Evolutionary conservation across 2,888 invertebrate genomes (phyloP).

Genomic region (Clistopyga incitator): DNA sequence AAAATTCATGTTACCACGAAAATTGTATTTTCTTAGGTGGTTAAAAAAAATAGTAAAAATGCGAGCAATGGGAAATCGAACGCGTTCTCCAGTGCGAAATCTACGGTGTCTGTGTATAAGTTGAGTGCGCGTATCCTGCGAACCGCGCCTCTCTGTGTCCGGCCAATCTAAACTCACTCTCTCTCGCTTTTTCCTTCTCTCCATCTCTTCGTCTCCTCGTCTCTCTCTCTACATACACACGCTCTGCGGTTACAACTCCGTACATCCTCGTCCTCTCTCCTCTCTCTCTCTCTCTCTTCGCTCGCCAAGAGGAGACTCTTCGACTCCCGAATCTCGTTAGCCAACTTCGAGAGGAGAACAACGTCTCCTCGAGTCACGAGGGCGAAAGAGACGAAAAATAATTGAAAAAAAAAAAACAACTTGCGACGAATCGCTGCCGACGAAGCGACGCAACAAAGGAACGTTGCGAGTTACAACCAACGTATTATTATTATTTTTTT

Average conservation of each 20-base stretch:
- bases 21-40: not conserved
- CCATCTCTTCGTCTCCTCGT: constrained; percentile 13
- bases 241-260: not conserved
- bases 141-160: constrained; percentile 57
- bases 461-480: constrained; percentile 4
- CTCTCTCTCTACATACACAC: constrained; percentile 16
- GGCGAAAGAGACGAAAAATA: constrained; percentile 10
- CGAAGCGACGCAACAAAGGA: constrained; percentile 23
- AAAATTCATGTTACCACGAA: not conserved
- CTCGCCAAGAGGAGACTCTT: too few species aligned
- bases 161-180: constrained; percentile 58
- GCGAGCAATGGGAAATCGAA: not conserved
- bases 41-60: not conserved
- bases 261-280: constrained; percentile 18
- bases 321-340: constrained; percentile 47
- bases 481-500: too few species aligned
- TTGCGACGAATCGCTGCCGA: constrained; percentile 24
- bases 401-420: constrained; percentile 3
- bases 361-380: constrained; percentile 34
- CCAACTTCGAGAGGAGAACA: constrained; percentile 18
- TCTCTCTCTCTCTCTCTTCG: constrained; percentile 13
- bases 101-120: not conserved
- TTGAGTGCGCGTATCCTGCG: constrained; percentile 20
- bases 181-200: constrained; percentile 29
- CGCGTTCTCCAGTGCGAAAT: not conserved